Evolutionary conservation across 2,797 vertebrate genomes (phyloP), one percentile per base, ranked within the genome.

Genomic region (Microctenopoma stevenorrisi): DNA sequence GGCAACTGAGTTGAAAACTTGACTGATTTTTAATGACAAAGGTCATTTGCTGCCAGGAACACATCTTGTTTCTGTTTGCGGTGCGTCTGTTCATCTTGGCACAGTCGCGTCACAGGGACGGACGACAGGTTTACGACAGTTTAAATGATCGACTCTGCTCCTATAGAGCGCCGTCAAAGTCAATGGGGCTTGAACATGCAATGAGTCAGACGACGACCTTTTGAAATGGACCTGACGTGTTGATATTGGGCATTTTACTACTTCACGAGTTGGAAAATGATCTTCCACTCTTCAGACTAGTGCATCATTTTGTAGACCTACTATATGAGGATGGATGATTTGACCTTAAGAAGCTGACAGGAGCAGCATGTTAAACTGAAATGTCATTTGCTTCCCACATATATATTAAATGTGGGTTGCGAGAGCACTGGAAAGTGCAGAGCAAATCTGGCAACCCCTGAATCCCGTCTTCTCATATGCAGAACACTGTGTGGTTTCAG

Each of bases 371-470:
- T 68, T 78, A 2, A 88, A 82, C 76, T 85, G 68, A 88, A 88
- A 87, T 85, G 86, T 85, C 85, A 81, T 44, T 76, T 33, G 44
- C 76, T 88, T 72, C 81, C 83, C 88, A 82, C 85, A 88, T 86
- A 78, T 84, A 69, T 87, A 89, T 89, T 84, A 85, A 83, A 84
- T 77, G 76, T 51, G 54, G 80, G 60, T 73, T 78, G 74, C 79
- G 49, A 58, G 49, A 58, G 54, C 9, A 22, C 68, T 89, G 88
- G 85, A 90, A 89, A 89, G 78, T 84, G 81, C 64, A 38, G 59
- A 64, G 68, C 11, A 13, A 78, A 84, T 86, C 66, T 88, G 87
- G 87, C 85, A 80, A 72, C 63, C 50, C 55, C 79, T 69, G 69
- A 82, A 71, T 74, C 67, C 75, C 42, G 6, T 76, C 69, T 56